These are phyloP conservation scores for Timema cristinae DNA, from an alignment of 2,888 invertebrate species.

Conservation along the genomic window DNA sequence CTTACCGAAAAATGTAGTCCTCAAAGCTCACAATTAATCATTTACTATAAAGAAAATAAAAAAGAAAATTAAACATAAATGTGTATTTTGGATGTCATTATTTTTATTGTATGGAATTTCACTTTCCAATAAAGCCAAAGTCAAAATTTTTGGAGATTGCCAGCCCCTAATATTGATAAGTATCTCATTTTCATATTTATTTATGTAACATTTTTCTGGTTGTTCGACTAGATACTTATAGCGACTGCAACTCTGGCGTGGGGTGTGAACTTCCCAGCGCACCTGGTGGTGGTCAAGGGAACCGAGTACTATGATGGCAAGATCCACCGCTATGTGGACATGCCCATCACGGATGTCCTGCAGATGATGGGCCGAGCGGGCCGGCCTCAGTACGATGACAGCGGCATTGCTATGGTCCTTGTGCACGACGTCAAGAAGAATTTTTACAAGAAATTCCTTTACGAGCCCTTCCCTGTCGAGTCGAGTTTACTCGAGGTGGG, in stretches of 20 bases:
- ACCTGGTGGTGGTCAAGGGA: constrained; percentile 96
- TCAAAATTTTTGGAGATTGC: no score
- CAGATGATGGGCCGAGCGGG: constrained; percentile 99
- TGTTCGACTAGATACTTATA: constrained; percentile 67
- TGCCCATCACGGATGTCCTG: constrained; percentile 98
- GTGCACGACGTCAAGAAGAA: constrained; percentile 97
- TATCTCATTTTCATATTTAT: no score
- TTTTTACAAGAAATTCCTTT: constrained; percentile 98
- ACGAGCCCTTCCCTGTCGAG: constrained; percentile 99
- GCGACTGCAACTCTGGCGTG: constrained; percentile 98
- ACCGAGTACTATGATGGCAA: constrained; percentile 99
- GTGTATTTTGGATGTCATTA: no score
- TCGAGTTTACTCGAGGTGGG: constrained; percentile 81
- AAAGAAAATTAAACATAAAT: no score
- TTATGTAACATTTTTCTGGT: constrained; percentile 22
- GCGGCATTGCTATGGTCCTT: constrained; percentile 81
- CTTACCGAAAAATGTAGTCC: no score
- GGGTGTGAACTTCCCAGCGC: constrained; percentile 99
- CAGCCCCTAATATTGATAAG: no score
- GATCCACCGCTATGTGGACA: constrained; percentile 93
- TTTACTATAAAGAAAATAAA: no score
- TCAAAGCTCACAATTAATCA: no score
- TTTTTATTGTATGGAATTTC: no score
- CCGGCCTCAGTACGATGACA: constrained; percentile 92
- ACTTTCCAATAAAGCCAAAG: no score